Conservation (phyloP, 2,888 invertebrate genomes). For the Sarcophaga carnaria region DNA sequence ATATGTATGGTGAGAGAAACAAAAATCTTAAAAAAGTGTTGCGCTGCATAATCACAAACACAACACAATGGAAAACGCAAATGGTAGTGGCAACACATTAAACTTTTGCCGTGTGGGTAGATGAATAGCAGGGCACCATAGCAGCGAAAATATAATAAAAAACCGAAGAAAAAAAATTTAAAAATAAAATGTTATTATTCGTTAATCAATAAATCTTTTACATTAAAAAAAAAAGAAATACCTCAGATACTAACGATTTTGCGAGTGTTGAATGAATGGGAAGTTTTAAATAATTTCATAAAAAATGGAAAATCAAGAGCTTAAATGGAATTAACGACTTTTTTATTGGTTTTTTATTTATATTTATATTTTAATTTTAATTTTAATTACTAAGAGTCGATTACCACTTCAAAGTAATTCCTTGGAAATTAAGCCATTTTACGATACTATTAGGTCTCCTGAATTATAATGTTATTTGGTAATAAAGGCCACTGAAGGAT, state of each 20-base stretch:
- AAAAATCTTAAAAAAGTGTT: neutral
- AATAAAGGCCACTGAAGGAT: too few species aligned
- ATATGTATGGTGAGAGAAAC: neutral
- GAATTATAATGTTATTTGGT: too few species aligned
- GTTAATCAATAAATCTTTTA: neutral
- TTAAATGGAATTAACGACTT: too few species aligned
- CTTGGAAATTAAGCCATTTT: too few species aligned
- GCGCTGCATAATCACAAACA: conserved; percentile 36
- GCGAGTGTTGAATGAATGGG: neutral
- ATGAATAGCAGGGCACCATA: conserved; percentile 34
- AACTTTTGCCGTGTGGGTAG: conserved; percentile 60
- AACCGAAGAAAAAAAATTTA: neutral
- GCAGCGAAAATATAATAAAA: conserved; percentile 17
- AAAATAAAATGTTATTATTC: neutral
- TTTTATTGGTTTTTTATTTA: too few species aligned
- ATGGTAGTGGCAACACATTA: conserved; percentile 57
- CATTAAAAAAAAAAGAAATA: neutral
- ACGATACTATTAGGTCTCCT: too few species aligned
- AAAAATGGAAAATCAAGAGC: too few species aligned
- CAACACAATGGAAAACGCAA: conserved; percentile 53
- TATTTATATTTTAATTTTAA: too few species aligned
- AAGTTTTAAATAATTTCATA: too few species aligned
- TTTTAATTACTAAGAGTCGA: too few species aligned
- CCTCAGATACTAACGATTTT: neutral
- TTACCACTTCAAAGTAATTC: too few species aligned